phyloP scores from a whole-genome alignment of 2,113 vertebrate genomes.

The Rhizomys pruinosus region DNA sequence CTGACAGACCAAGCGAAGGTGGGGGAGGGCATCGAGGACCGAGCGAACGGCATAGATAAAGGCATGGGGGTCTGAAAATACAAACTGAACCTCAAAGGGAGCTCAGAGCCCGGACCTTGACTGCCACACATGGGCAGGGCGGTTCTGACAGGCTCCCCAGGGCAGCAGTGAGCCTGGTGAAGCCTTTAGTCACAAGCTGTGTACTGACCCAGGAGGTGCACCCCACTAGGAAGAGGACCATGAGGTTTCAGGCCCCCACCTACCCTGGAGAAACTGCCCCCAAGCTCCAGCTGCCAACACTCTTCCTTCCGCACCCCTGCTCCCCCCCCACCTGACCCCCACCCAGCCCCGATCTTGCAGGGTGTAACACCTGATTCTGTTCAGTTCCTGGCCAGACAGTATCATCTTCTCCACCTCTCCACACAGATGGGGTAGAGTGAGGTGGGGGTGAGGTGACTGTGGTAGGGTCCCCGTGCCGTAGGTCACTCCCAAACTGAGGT shows the following conservation, averaged over 20 bases:
- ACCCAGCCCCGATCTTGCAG: background rate
- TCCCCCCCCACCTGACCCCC: accelerated
- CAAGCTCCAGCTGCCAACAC: background rate
- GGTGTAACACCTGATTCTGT: background rate
- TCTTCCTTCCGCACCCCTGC: background rate
- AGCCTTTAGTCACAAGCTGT: background rate
- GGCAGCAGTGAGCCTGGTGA: background rate
- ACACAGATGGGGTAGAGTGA: background rate
- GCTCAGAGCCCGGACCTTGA: background rate
- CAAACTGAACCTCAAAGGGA: background rate
- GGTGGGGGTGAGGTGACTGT: too few species aligned
- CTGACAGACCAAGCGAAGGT: background rate
- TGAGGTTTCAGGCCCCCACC: background rate
- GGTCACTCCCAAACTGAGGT: background rate
- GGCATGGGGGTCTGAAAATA: background rate
- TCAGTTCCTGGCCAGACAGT: background rate
- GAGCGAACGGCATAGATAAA: background rate
- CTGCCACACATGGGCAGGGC: background rate
- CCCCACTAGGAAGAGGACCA: background rate
- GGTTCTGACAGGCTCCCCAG: too few species aligned
- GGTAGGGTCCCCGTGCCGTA: background rate
- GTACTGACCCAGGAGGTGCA: background rate
- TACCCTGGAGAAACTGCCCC: background rate
- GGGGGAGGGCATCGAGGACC: background rate
- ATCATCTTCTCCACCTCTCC: background rate